Base-by-base conservation (phyloP, 1,140 invertebrate genomes). In the Drosophila mojavensis region DNA sequence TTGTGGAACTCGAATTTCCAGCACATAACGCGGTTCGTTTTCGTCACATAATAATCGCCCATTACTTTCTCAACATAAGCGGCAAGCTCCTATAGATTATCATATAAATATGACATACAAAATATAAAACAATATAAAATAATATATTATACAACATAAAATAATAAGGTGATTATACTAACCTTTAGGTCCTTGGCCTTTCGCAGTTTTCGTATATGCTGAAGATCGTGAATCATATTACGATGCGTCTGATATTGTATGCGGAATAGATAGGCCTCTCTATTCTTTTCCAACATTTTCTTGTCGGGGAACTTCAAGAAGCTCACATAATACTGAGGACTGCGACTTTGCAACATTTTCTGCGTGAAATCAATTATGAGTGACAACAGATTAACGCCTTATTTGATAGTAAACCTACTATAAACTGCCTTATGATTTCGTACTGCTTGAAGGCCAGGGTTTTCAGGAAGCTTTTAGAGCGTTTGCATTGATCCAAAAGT, bases 1-100 rank as follows among this genome's bases (percentile, higher is more conserved):
- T 89, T 91, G 6, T 83, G 71, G 9, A 92, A 92, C 45, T 91
- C 79, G 24, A 91, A 92, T 61, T 91, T 91, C 86, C 91, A 91
- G 50, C 91, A 92, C 91, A 92, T 92, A 5, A 92, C 81, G 5
- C 91, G 86, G 26, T 78, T 56, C 10, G 80, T 89, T 33, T 92
- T 92, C 1, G 78, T 26, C 2, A 86, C 78, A 30, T 91, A 82
- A 65, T 91, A 92, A 30, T 89, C 79, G 7, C 91, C 90, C 91
- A 92, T 92, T 0, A 90, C 54, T 28, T 81, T 69, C 55, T 92
- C 91, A 3, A 92, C 76, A 13, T 79, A 90, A 6, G 69, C 53
- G n/a, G 61, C 7, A 1, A 74, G 3, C 13, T 33, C 65, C 62
- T 24, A 60, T 28, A 5, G 28, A 30, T 5, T 6, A 30, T 30